Evolutionary conservation across 2,888 invertebrate species (phyloP), one percentile per base, ranked within the genome.

Genomic region (Gastracanthus pulcherrimus): DNA sequence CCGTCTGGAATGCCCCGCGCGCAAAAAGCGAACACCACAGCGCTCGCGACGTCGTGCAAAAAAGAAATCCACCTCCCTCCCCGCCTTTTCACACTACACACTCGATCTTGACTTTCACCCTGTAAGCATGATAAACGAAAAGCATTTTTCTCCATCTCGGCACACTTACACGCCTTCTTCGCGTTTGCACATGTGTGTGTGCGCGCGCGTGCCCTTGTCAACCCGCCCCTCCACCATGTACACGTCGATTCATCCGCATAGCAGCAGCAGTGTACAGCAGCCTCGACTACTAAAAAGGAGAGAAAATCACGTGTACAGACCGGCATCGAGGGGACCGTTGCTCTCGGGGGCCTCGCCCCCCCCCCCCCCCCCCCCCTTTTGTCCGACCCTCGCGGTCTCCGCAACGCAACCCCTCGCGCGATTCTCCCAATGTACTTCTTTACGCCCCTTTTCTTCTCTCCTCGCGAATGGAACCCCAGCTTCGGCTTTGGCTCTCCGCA

Each of bases 61-160:
- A n/a, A n/a, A n/a, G n/a, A n/a, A n/a, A n/a, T n/a, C n/a, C n/a
- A n/a, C n/a, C n/a, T n/a, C n/a, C n/a, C n/a, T n/a, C n/a, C n/a
- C n/a, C n/a, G n/a, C n/a, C n/a, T n/a, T 1, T 19, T 62, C 34
- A 23, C 51, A 6, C 11, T 29, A 13, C 13, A 13, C 29, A 26
- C 23, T 23, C 64, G 23, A 67, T 55, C 76, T 76, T 76, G 76
- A 76, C 67, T 66, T 67, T 67, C 36, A 67, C 29, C 31, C 41
- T 16, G 7, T 19, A 38, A 38, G 34, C 45, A 19, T 7, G 29
- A 29, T 26, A 26, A 38, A 31, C 41, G 31, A n/a, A 2, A 7
- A 26, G 51, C 26, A n/a, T 75, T n/a, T 51, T 55, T 62, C 26
- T 51, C 48, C 60, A 31, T n/a, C n/a, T n/a, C n/a, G n/a, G n/a